Conservation (phyloP, 2,888 invertebrate genomes). For the Cerceris rybyensis region DNA sequence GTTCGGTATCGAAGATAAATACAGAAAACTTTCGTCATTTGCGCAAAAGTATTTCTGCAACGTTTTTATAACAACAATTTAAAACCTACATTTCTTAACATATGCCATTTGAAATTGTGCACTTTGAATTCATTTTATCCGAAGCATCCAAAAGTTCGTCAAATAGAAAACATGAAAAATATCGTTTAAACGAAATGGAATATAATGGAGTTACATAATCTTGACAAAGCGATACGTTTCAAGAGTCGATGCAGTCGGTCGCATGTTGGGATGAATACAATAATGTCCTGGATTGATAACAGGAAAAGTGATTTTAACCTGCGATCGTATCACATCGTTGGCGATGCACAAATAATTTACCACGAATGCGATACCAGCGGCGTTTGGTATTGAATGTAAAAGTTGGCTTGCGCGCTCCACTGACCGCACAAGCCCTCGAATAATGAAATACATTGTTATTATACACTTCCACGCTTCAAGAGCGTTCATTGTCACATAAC, state of each 20-base stretch:
- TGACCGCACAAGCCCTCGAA: slow-evolving; percentile 12
- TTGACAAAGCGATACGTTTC: not conserved
- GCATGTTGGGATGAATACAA: slow-evolving; percentile 2
- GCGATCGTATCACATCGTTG: slow-evolving; percentile 14
- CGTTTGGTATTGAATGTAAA: slow-evolving; percentile 22
- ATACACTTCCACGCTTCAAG: slow-evolving; percentile 18
- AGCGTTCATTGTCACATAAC: slow-evolving; percentile 3
- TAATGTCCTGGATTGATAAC: slow-evolving; percentile 12
- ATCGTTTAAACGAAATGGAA: not conserved
- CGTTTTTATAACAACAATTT: no score
- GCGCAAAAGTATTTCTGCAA: no score
- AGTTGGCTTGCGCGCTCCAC: slow-evolving; percentile 13
- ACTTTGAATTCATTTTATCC: no score
- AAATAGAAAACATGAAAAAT: not conserved
- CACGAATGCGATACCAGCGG: slow-evolving; percentile 8
- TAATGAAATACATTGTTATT: slow-evolving; percentile 42
- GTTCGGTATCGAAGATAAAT: no score
- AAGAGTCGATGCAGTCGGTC: not conserved
- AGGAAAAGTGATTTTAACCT: slow-evolving; percentile 3
- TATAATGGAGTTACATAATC: not conserved
- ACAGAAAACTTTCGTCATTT: no score
- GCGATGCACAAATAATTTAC: slow-evolving; percentile 39
- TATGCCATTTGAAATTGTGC: no score
- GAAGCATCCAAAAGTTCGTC: no score
- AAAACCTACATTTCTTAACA: no score